Evolutionary conservation across 2,113 vertebrate species (phyloP), one percentile per base, ranked within the genome.

Genomic region (Ammospiza nelsoni): DNA sequence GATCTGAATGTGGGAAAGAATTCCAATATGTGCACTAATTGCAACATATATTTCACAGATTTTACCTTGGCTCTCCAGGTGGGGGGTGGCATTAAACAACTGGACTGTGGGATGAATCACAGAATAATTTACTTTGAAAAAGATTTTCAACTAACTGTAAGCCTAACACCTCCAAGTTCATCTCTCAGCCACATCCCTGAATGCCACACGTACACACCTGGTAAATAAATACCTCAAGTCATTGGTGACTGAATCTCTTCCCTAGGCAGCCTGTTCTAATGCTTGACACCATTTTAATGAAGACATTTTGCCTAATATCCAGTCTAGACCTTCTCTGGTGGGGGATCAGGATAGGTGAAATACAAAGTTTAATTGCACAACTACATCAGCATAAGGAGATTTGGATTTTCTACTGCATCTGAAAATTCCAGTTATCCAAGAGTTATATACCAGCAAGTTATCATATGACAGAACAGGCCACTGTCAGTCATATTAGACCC

Each of bases 181-280:
- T 39, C 43, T 37, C 27, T 44, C 18, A 73, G 2, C 15, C 15
- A 28, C 6, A 10, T 73, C 22, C 35, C 25, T 0, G 0, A 37
- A 44, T 23, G 18, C 51, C 31, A 19, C 51, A 28, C 8, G 4
- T 58, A 51, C 9, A 51, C 8, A 12, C 33, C 20, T 27, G 10
- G 31, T 43, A 37, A 73, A 73, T 43, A 33, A 73, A 73, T 31
- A 43, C 25, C 15, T 65, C 11, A 25, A 65, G 29, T 25, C 22
- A 51, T 15, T 15, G 15, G 25, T 65, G 43, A 7, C 49, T 65
- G 22, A 73, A 51, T 18, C 15, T 12, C 43, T 43, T 51, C 43
- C 59, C 43, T 27, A 35, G 25, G 3, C 11, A 65, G 43, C 18
- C 35, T 35, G 18, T 44, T 51, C 25, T 18, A 65, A 25, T 23